These are phyloP conservation scores for Neoaliturus tenellus DNA, from an alignment of 2,888 invertebrate genomes.

Conservation along the genomic window DNA sequence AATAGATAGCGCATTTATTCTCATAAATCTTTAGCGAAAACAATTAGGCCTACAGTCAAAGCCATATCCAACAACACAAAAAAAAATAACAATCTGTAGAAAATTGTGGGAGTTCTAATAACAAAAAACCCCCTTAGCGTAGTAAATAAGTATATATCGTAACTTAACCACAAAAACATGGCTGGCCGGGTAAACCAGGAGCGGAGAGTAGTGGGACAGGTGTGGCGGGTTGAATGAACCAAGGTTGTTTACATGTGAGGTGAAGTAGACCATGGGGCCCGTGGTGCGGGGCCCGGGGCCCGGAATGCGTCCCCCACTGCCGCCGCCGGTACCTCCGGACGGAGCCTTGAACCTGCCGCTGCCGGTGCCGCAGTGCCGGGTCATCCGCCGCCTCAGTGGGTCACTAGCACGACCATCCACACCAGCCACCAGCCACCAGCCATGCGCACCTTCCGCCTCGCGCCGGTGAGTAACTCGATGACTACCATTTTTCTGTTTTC, in stretches of 20 bases:
- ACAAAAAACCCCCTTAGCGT: no score
- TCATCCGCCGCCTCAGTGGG: conserved; percentile 27
- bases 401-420: conserved; percentile 17
- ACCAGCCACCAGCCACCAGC: background rate
- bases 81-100: no score
- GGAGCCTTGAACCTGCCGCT: conserved; percentile 20
- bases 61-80: no score
- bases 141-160: no score
- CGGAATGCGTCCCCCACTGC: background rate
- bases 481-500: no score
- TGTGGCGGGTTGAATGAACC: conserved; percentile 19
- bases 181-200: background rate
- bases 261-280: background rate
- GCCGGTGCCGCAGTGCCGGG: conserved; percentile 3
- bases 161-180: no score
- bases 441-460: background rate
- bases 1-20: no score
- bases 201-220: background rate
- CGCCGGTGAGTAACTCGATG: background rate
- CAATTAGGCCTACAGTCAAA: no score
- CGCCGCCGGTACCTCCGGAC: background rate
- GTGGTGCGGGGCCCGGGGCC: background rate
- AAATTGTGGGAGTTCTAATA: no score
- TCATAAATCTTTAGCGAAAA: no score
- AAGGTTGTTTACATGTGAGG: conserved; percentile 23